Evolutionary conservation across 1,140 invertebrate species (phyloP), one percentile per base, ranked within the genome.

Genomic region (Zaprionus ornatus): DNA sequence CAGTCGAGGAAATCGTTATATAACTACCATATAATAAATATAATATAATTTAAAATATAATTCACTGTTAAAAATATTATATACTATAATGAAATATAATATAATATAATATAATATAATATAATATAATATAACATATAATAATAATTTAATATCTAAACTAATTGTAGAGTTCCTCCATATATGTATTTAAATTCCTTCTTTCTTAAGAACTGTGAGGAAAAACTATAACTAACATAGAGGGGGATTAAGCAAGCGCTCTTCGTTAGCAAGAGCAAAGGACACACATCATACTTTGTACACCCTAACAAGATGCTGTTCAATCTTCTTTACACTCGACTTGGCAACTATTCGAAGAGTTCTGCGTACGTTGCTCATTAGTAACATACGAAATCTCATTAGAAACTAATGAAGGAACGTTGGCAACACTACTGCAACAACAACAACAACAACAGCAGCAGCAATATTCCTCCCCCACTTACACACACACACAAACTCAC

Each of bases 321-420:
- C 45, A 37, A 57, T 75, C 25, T 64, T 64, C 60, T 71, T 75
- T 64, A 75, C 73, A 75, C 67, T 75, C 70, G 67, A 75, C 60
- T 75, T 75, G 73, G 32, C 59, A 40, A 35, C 67, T 21, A 74
- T 77, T 74, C 62, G 25, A 79, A 56, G 57, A 64, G 74, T 88
- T 74, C 74, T 78, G 45, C 78, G 78, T 74, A 60, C 32, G 40
- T 35, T 72, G 84, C 84, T 87, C 83, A 84, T 87, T 87, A 87
- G 83, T 74, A 17, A 45, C 40, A 45, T 45, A 74, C 61, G 77
- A 88, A 87, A 87, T 87, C 83, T 88, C 84, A 87, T 87, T 87
- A 88, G 83, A 87, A 88, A 87, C 84, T 81, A 83, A 87, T 87
- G 84, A 88, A 80, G 69, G 84, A 70, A 71, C 62, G 60, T 71